phyloP scores from a whole-genome alignment of 2,888 invertebrate species.

The Microplitis deprimator region DNA sequence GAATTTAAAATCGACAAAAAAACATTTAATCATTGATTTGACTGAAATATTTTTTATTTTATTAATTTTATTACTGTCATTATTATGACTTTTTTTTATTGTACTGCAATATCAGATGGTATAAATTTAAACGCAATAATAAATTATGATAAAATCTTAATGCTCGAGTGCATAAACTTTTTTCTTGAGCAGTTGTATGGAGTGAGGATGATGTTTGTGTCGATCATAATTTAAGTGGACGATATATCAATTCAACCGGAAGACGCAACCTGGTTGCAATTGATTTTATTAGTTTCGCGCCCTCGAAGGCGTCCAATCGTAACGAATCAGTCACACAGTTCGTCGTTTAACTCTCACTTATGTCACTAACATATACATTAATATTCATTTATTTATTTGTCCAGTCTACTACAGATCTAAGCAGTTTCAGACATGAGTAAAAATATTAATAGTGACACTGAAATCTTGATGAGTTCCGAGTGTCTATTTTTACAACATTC shows the following conservation, averaged over 20 bases:
- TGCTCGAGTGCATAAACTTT: background rate
- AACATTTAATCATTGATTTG: no score
- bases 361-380: no score
- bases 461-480: no score
- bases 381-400: no score
- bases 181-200: background rate
- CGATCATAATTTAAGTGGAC: constrained; percentile 18
- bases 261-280: constrained; percentile 40
- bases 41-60: background rate
- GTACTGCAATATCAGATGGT: no score
- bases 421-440: no score
- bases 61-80: background rate
- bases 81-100: no score
- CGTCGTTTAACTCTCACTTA: constrained; percentile 52
- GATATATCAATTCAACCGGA: constrained; percentile 25
- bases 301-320: constrained; percentile 62
- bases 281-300: constrained; percentile 59
- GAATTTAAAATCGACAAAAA: no score
- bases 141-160: background rate
- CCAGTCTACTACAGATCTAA: no score
- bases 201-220: background rate
- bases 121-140: no score
- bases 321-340: constrained; percentile 63
- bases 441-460: no score
- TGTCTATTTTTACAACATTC: constrained; percentile 32